phyloP scores from a whole-genome alignment of 2,797 vertebrate genomes.

The Rhincodon typus region DNA sequence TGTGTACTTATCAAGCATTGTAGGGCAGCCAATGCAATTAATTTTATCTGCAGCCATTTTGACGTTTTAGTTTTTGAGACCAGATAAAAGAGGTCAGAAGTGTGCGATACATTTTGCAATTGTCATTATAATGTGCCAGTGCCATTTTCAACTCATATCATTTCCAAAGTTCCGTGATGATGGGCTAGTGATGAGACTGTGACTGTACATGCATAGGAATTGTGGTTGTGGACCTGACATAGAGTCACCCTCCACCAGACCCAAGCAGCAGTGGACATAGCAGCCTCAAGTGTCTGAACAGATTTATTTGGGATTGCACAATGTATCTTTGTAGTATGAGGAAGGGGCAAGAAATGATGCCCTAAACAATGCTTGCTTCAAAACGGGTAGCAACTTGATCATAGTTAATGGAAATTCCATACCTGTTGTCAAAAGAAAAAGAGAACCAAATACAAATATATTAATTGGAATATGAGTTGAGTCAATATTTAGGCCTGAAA shows the following conservation, averaged over 20 bases:
- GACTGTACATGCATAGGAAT: background rate
- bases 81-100: background rate
- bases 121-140: background rate
- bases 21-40: background rate
- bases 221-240: background rate
- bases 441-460: background rate
- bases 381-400: background rate
- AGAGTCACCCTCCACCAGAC: background rate
- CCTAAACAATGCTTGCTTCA: background rate
- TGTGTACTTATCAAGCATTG: background rate
- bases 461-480: background rate
- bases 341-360: background rate
- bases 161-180: background rate
- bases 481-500: background rate
- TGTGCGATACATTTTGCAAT: background rate
- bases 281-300: background rate
- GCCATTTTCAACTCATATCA: background rate
- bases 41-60: background rate
- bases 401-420: background rate
- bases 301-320: background rate
- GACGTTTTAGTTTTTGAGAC: background rate
- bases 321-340: background rate
- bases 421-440: background rate
- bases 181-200: background rate
- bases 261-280: background rate